These are phyloP conservation scores for Carduelis carduelis DNA, from an alignment of 2,797 vertebrate genomes.

Conservation along the genomic window DNA sequence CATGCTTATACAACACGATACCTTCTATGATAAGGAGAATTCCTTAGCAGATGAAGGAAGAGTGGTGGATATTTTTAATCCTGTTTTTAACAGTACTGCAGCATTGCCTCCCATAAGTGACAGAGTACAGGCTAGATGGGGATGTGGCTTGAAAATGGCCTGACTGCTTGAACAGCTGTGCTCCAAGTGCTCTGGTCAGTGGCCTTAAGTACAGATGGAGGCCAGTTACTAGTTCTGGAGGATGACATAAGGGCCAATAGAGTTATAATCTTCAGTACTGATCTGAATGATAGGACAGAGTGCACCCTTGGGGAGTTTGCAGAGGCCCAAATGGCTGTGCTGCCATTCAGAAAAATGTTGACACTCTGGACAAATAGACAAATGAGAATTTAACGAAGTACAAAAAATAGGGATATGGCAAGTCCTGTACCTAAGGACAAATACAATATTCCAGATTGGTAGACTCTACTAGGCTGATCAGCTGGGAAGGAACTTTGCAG, in stretches of 20 bases:
- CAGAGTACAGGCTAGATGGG: neutral
- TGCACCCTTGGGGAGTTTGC: rapidly evolving
- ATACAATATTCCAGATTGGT: neutral
- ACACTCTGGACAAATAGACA: neutral
- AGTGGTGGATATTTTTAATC: too few relatives aligned
- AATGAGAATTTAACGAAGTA: neutral
- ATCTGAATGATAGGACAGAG: neutral
- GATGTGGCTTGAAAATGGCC: neutral
- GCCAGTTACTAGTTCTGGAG: neutral
- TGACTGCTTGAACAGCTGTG: neutral
- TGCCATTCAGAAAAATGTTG: neutral
- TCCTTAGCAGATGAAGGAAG: too few relatives aligned
- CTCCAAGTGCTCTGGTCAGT: neutral
- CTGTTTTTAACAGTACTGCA: too few relatives aligned
- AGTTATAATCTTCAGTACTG: neutral
- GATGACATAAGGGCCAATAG: neutral
- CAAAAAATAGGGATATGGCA: neutral
- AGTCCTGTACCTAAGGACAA: neutral
- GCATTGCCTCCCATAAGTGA: too few relatives aligned
- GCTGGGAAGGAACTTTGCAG: neutral
- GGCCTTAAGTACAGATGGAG: neutral
- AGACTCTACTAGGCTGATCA: neutral
- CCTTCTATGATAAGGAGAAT: too few relatives aligned
- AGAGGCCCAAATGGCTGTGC: neutral
- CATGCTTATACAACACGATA: too few relatives aligned